These are phyloP conservation scores for Apamea sordens DNA, from an alignment of 2,888 invertebrate genomes.

Conservation along the genomic window DNA sequence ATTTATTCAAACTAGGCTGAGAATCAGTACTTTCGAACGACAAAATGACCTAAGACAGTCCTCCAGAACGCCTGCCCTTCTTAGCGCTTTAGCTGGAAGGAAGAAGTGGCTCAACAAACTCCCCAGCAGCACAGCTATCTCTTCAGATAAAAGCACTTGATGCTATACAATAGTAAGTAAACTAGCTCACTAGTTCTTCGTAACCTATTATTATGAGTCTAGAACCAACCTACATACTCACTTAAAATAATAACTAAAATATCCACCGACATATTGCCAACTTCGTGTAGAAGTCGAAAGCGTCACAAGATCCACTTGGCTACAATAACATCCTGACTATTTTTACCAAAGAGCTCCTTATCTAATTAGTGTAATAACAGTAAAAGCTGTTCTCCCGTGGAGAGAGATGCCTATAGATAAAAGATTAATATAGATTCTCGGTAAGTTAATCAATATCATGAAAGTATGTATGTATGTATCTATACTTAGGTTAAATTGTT, in stretches of 20 bases:
- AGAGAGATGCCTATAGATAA: neutral
- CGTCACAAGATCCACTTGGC: neutral
- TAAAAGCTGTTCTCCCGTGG: neutral
- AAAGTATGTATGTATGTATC: slow-evolving; percentile 7
- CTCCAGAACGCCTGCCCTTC: too few species aligned
- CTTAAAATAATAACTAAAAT: slow-evolving; percentile 30
- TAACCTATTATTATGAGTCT: slow-evolving; percentile 7
- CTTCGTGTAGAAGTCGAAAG: slow-evolving; percentile 11
- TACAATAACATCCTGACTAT: neutral
- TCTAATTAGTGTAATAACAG: neutral
- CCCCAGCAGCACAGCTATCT: too few species aligned
- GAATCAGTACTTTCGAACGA: too few species aligned
- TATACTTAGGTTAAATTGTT: slow-evolving; percentile 2
- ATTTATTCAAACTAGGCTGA: too few species aligned
- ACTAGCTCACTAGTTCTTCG: neutral
- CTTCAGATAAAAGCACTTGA: too few species aligned
- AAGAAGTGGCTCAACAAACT: too few species aligned
- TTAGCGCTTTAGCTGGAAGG: too few species aligned
- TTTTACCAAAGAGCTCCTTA: too few species aligned
- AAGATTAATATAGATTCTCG: neutral
- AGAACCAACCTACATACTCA: neutral
- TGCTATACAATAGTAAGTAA: too few species aligned
- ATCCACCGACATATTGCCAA: slow-evolving; percentile 6
- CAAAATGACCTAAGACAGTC: too few species aligned
- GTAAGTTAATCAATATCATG: slow-evolving; percentile 8